Percentiles rank a stretch among this genome's conserved stretches.
These are phyloP conservation scores for Gallinago nigripennis DNA, from an alignment of 2,797 vertebrate genomes.

Conservation along the genomic window DNA sequence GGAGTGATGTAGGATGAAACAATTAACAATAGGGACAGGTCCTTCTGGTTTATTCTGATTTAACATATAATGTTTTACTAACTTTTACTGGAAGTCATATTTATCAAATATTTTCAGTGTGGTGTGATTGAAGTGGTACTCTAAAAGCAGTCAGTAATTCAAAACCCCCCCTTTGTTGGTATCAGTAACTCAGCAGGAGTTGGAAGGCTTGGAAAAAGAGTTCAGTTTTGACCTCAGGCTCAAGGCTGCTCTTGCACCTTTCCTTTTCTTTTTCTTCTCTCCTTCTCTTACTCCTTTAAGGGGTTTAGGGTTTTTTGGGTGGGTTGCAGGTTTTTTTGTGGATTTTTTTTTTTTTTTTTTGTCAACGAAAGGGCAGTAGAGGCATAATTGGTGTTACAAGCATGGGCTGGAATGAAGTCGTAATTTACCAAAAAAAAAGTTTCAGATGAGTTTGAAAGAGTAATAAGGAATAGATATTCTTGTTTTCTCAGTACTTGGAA, in stretches of 20 bases:
- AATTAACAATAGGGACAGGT: background rate
- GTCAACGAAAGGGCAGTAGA: background rate
- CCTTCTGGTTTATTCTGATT: constrained; percentile 27
- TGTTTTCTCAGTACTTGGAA: background rate
- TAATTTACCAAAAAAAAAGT: background rate
- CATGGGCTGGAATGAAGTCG: background rate
- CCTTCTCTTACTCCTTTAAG: background rate
- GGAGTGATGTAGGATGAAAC: background rate
- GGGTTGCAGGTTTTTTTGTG: too few relatives aligned
- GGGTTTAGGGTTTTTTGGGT: too few relatives aligned
- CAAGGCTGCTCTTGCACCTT: background rate
- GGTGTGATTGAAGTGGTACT: constrained; percentile 8
- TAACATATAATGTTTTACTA: background rate
- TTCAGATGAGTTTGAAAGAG: background rate
- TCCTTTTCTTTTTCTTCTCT: background rate
- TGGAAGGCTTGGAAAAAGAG: background rate
- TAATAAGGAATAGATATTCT: background rate
- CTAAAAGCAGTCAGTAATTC: constrained; percentile 2
- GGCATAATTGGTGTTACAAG: background rate
- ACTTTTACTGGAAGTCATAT: background rate
- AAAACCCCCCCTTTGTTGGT: background rate
- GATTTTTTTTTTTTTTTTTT: background rate
- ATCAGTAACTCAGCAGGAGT: background rate
- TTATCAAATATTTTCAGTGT: constrained; percentile 35
- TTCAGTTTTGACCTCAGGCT: background rate